Evolutionary conservation across 1,140 invertebrate genomes (phyloP), one percentile per base, ranked within the genome.

Genomic region (Meloidogyne floridensis): DNA sequence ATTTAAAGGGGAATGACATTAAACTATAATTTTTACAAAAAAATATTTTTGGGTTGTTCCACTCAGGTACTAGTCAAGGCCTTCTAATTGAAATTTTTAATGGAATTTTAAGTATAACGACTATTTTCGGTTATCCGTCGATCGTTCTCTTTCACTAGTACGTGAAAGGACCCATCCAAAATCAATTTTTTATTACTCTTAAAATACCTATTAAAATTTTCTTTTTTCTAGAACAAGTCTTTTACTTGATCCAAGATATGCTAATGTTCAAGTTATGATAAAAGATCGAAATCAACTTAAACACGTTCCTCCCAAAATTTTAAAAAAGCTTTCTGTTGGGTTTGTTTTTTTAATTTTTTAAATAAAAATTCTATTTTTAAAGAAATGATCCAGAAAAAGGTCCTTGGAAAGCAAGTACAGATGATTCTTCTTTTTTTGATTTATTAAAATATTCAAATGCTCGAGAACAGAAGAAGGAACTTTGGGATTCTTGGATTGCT

Each of bases 401-500:
- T 20, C 88, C 88, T 32, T 89, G 88, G 88, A 71, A 81, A 69
- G 88, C 77, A 72, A 87, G 77, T 72, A 71, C 87, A 84, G 83
- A 84, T 5, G 84, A 86, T 15, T 74, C 81, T 32, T 75, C 87
- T 3, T 80, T 90, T 71, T 81, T 86, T 47, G 82, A 87, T n/a
- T 83, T 90, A 54, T 70, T 89, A 75, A 84, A 82, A 56, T 89
- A 89, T 71, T 89, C 89, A 79, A 80, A 77, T 65, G 86, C 89
- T 77, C 85, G 89, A 18, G 65, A 75, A 11, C 69, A 87, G 18
- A 75, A 89, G 80, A 80, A 69, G 53, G 18, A 18, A 59, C 71
- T 75, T 32, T 84, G 83, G 83, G 69, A 84, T 20, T 18, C 20
- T 11, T 84, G 81, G 75, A 70, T 86, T 47, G 80, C 85, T 15